These are phyloP conservation scores for Hydriomena furcata DNA, from an alignment of 2,888 invertebrate species.

Conservation along the genomic window DNA sequence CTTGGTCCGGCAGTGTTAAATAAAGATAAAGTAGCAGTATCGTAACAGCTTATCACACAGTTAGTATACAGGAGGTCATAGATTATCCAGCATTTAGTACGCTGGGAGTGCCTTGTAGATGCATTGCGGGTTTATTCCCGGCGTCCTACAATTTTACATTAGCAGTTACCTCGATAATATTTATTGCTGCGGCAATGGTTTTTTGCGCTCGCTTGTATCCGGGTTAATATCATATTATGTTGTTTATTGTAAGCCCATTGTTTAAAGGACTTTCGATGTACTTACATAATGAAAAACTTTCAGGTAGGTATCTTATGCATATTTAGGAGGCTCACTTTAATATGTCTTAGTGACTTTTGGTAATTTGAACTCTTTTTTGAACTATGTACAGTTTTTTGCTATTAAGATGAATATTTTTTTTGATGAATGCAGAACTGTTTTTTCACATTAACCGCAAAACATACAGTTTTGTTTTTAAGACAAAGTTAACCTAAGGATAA, in stretches of 20 bases:
- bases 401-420: no score
- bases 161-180: constrained; percentile 27
- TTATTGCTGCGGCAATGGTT: constrained; percentile 29
- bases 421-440: no score
- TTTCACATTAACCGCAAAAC: no score
- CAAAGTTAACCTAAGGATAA: no score
- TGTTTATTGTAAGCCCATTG: constrained; percentile 14
- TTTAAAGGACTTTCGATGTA: constrained; percentile 4
- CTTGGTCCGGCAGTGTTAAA: constrained; percentile 20
- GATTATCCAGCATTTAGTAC: constrained; percentile 16
- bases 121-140: constrained; percentile 24
- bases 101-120: constrained; percentile 22
- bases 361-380: no score
- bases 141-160: constrained; percentile 30
- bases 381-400: no score
- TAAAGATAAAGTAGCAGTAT: constrained; percentile 20
- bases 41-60: constrained; percentile 9
- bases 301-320: no score
- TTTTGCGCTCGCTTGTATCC: constrained; percentile 22
- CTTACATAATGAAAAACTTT: not conserved
- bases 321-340: no score
- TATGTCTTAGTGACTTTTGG: no score
- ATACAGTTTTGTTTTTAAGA: no score
- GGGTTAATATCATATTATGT: constrained; percentile 23
- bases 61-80: not conserved